These are phyloP conservation scores for Anas acuta DNA, from an alignment of 2,797 vertebrate species.

Conservation along the genomic window DNA sequence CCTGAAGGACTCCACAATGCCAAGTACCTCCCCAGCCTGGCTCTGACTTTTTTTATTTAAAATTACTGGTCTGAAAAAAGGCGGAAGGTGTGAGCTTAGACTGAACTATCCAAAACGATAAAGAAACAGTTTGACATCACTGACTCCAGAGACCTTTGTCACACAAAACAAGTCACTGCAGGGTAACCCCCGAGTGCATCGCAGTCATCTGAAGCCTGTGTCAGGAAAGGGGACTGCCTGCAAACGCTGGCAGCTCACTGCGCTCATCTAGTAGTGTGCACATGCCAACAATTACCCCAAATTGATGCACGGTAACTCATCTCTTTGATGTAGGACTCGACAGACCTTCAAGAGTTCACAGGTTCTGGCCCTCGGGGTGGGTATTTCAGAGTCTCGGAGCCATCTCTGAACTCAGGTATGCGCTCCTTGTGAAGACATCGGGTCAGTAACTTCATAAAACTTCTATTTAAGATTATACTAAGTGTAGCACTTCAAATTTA, in stretches of 20 bases:
- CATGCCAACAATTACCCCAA: not conserved
- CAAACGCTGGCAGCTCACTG: not conserved
- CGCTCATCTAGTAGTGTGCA: not conserved
- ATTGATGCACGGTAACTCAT: not conserved
- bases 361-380: not conserved
- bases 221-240: not conserved
- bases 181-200: not conserved
- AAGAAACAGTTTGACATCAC: slow-evolving; percentile 31
- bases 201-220: not conserved
- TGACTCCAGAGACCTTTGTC: slow-evolving; percentile 28
- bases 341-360: not conserved
- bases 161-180: not conserved
- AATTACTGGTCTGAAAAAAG: not conserved
- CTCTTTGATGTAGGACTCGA: not conserved
- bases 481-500: not conserved
- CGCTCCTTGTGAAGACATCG: not conserved
- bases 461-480: not conserved
- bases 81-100: not conserved
- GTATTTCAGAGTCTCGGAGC: not conserved
- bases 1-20: not conserved
- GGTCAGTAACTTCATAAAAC: not conserved
- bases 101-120: not conserved
- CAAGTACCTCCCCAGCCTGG: not conserved
- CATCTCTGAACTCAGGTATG: not conserved
- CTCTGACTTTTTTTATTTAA: not conserved